phyloP scores from a whole-genome alignment of 2,888 invertebrate genomes.

The Pseudococcus jackbeardsleyi region DNA sequence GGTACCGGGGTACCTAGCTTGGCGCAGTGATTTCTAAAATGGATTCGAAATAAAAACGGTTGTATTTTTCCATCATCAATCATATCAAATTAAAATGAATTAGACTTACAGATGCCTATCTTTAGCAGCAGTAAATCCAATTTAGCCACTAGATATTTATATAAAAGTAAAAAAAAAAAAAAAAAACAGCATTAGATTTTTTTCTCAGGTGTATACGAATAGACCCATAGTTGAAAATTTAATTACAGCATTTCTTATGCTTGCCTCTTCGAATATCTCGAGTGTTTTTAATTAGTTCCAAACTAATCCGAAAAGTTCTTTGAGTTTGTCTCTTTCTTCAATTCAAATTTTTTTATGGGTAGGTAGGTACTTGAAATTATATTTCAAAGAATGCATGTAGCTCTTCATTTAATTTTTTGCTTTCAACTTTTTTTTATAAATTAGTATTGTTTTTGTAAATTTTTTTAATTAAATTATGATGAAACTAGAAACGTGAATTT shows the following conservation, averaged over 20 bases:
- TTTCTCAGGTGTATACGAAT: neutral
- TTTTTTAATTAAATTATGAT: neutral
- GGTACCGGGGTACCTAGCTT: neutral
- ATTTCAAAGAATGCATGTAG: slow-evolving; percentile 1
- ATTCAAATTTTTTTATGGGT: neutral
- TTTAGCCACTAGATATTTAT: neutral
- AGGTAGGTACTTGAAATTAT: slow-evolving; percentile 18
- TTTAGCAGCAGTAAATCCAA: neutral
- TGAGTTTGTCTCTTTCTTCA: neutral
- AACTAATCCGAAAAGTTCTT: slow-evolving; percentile 9
- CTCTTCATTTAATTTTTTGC: neutral
- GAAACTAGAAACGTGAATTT: neutral
- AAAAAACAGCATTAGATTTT: neutral
- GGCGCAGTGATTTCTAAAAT: slow-evolving; percentile 29
- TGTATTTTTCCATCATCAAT: slow-evolving; percentile 8
- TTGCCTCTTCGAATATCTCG: neutral
- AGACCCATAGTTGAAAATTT: neutral
- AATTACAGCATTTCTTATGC: neutral
- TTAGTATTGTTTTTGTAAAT: neutral
- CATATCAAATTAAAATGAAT: slow-evolving; percentile 10
- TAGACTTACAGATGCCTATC: neutral
- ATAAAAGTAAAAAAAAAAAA: neutral
- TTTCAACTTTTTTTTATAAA: neutral
- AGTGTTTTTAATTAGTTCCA: slow-evolving; percentile 8
- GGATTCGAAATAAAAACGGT: neutral